Percentiles rank a stretch among this genome's conserved stretches.
Evolutionary conservation across 2,113 vertebrate species (phyloP).

Genomic region (Aptenodytes forsteri): DNA sequence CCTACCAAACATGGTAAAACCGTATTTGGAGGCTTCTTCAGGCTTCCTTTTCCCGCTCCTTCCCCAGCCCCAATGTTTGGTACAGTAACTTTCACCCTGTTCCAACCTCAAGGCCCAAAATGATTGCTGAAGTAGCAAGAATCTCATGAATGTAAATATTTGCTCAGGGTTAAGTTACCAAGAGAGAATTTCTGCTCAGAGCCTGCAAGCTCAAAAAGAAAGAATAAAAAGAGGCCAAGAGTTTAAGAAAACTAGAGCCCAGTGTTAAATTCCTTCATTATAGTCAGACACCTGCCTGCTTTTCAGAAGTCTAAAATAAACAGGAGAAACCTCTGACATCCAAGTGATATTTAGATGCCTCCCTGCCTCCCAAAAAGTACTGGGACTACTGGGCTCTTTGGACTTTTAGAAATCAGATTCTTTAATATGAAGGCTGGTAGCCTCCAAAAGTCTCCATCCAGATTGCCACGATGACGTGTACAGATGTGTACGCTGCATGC

Average conservation of each 20-base stretch:
- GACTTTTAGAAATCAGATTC: neutral
- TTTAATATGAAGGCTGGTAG: neutral
- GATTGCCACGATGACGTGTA: neutral
- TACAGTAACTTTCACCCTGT: neutral
- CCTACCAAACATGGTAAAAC: neutral
- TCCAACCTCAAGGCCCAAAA: neutral
- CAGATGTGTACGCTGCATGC: neutral
- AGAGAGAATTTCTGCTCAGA: slow-evolving; percentile 26
- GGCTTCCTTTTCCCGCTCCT: neutral
- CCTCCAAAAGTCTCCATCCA: neutral
- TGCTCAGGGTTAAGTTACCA: slow-evolving; percentile 21
- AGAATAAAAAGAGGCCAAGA: slow-evolving; percentile 29
- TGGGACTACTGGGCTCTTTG: neutral
- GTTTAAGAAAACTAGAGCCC: slow-evolving; percentile 35
- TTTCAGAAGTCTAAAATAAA: neutral
- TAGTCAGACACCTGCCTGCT: neutral
- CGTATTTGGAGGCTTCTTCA: neutral
- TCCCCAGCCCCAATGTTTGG: neutral
- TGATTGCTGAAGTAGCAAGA: slow-evolving; percentile 44
- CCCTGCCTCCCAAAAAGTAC: neutral
- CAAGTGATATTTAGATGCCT: neutral
- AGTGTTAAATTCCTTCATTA: slow-evolving; percentile 20
- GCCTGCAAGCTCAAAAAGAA: neutral
- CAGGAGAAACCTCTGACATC: neutral
- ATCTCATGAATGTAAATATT: slow-evolving; percentile 61